Evolutionary conservation across 2,113 vertebrate genomes (phyloP).

Genomic region (Engraulis encrasicolus): DNA sequence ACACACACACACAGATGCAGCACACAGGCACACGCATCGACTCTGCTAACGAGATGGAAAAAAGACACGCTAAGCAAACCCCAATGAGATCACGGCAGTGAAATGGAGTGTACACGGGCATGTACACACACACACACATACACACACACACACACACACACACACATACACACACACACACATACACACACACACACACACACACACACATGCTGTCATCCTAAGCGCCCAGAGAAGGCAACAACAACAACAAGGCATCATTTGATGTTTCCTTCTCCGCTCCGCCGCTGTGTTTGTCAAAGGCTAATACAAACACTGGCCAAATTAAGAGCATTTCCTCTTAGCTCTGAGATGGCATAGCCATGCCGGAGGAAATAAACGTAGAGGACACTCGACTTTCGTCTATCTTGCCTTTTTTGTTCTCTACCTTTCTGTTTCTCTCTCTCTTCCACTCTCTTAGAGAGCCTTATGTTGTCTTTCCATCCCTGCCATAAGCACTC

Average conservation of each 20-base stretch:
- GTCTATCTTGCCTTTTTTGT: too few species aligned
- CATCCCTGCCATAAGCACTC: too few species aligned
- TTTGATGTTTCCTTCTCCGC: not conserved
- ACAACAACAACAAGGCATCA: not conserved
- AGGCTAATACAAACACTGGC: not conserved
- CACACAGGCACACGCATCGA: not conserved
- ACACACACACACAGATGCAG: too few species aligned
- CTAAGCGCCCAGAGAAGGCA: not conserved
- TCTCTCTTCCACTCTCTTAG: too few species aligned
- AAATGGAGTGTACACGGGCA: not conserved
- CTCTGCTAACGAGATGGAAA: not conserved
- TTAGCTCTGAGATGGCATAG: not conserved
- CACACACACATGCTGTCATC: conserved; percentile 6
- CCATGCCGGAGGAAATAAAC: not conserved
- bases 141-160: too few species aligned
- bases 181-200: too few species aligned
- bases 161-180: too few species aligned
- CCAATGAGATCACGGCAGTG: not conserved
- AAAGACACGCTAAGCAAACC: not conserved
- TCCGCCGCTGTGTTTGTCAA: not conserved
- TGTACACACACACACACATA: too few species aligned
- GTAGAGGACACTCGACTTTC: not conserved
- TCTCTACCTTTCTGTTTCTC: too few species aligned
- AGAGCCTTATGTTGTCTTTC: too few species aligned
- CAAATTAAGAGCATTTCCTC: not conserved